Conservation (phyloP, 2,888 invertebrate genomes). For the Acrocera orbiculus region DNA sequence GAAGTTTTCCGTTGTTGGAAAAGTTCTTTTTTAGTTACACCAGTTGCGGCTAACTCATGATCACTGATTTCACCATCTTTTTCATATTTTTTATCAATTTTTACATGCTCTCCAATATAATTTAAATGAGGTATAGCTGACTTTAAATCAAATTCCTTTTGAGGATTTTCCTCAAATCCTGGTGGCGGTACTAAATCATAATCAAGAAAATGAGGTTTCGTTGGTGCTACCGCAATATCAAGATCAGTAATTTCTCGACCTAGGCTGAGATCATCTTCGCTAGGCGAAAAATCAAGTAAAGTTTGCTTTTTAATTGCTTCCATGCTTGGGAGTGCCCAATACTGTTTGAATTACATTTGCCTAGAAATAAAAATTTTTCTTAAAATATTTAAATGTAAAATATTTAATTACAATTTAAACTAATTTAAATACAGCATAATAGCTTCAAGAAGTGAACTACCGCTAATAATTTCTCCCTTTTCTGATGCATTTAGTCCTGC, state of each 20-base stretch:
- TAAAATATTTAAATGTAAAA: too few relatives aligned
- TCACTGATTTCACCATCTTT: slow-evolving; percentile 31
- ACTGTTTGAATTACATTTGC: too few relatives aligned
- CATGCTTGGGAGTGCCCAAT: too few relatives aligned
- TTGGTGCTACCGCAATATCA: slow-evolving; percentile 24
- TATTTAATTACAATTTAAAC: too few relatives aligned
- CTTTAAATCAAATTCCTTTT: slow-evolving; percentile 4
- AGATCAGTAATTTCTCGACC: slow-evolving; percentile 17
- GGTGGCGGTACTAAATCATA: slow-evolving; percentile 42
- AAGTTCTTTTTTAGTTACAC: slow-evolving; percentile 29
- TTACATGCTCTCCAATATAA: slow-evolving; percentile 23
- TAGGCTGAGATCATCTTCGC: slow-evolving; percentile 13
- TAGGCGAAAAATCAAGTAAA: slow-evolving; percentile 12
- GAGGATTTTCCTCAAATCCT: slow-evolving; percentile 25
- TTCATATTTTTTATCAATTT: slow-evolving; percentile 29
- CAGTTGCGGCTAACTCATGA: slow-evolving; percentile 29
- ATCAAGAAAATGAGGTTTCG: slow-evolving; percentile 43
- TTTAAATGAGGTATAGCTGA: too few relatives aligned
- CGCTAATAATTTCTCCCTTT: too few relatives aligned
- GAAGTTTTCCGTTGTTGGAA: slow-evolving; percentile 21
- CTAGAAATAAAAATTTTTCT: too few relatives aligned
- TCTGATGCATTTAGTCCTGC: too few relatives aligned
- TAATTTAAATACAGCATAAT: too few relatives aligned
- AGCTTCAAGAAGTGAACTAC: too few relatives aligned
- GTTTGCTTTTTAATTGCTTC: slow-evolving; percentile 5